Percentiles rank a stretch among this genome's conserved stretches.
Evolutionary conservation across 2,113 vertebrate species (phyloP).

Genomic region (Eubucco bourcierii): DNA sequence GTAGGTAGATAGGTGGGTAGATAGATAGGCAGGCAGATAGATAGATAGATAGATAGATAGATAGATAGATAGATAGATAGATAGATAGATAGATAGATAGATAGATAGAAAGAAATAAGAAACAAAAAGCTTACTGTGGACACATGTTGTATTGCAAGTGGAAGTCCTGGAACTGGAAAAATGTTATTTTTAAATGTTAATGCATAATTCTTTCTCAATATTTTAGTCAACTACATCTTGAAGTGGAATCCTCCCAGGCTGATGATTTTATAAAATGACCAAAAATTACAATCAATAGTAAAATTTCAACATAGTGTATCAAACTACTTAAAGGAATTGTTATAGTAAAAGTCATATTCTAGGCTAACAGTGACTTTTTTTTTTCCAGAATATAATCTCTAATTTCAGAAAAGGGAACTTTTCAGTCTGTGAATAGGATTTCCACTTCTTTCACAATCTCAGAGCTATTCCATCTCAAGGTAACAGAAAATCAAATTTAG

Average conservation of each 20-base stretch:
- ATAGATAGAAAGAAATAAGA: neutral
- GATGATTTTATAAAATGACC: neutral
- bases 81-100: too few relatives aligned
- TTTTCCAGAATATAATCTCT: neutral
- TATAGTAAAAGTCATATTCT: neutral
- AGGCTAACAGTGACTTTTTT: neutral
- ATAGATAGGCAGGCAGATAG: too few relatives aligned
- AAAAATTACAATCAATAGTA: neutral
- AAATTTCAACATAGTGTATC: neutral
- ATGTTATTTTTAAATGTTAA: neutral
- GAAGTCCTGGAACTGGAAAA: neutral
- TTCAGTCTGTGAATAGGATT: neutral
- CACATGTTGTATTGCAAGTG: neutral
- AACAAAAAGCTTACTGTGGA: neutral
- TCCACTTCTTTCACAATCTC: neutral
- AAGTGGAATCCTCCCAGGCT: neutral
- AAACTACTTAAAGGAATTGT: neutral
- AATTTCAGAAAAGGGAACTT: slow-evolving; percentile 3
- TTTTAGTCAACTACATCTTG: neutral
- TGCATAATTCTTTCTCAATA: neutral
- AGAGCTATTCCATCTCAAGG: neutral
- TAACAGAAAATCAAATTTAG: slow-evolving; percentile 47
- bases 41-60: too few relatives aligned
- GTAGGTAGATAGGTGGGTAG: too few relatives aligned
- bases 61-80: neutral